A percentile compares a stretch with the other conserved stretches of the same genome.
These are phyloP conservation scores for Dermatemys mawii DNA, from an alignment of 2,113 vertebrate genomes.

Conservation along the genomic window DNA sequence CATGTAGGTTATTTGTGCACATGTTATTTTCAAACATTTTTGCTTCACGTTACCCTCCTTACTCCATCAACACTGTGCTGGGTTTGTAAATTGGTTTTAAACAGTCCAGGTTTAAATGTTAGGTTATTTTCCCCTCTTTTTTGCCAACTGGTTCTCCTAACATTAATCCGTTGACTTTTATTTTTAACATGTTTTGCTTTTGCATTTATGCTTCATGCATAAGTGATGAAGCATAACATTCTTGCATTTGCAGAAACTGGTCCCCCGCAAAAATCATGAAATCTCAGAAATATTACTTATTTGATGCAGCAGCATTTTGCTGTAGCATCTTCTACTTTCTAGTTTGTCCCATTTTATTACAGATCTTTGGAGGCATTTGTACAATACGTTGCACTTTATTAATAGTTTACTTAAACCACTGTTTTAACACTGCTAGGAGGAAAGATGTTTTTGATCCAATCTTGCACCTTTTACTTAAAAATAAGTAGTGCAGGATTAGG, in stretches of 20 bases:
- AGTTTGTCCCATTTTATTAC: neutral
- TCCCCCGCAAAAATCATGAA: neutral
- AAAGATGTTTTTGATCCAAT: neutral
- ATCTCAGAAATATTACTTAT: neutral
- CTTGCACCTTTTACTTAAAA: neutral
- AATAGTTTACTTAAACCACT: neutral
- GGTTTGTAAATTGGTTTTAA: neutral
- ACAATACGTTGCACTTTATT: neutral
- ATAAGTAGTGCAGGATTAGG: neutral
- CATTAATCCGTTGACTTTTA: neutral
- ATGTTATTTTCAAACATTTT: neutral
- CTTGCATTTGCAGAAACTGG: neutral
- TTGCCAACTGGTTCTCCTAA: neutral
- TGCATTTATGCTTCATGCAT: neutral
- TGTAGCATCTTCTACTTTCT: neutral
- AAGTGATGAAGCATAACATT: neutral
- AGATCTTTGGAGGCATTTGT: neutral
- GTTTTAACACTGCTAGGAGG: neutral
- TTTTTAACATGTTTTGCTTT: neutral
- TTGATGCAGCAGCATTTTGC: neutral
- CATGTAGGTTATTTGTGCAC: neutral
- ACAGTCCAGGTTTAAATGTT: neutral
- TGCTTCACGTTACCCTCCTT: neutral
- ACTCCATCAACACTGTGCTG: neutral
- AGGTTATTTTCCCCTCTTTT: neutral